These are phyloP conservation scores for Muscidifurax raptorellus DNA, from an alignment of 1,140 invertebrate genomes.

Conservation along the genomic window DNA sequence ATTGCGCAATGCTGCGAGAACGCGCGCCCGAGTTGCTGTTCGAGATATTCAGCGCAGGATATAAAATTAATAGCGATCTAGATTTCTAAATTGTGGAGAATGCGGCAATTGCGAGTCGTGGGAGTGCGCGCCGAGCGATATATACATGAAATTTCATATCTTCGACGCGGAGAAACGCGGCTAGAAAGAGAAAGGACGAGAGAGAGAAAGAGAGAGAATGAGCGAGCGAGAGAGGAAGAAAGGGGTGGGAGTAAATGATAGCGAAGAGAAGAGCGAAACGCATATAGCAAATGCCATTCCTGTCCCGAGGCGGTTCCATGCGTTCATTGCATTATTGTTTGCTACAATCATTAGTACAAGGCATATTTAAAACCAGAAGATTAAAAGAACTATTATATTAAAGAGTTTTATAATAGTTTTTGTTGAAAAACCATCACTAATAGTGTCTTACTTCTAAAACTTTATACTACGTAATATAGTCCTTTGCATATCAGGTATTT, in stretches of 20 bases:
- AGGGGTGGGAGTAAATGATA: conserved; percentile 28
- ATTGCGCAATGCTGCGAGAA: conserved; percentile 33
- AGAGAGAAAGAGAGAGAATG: not conserved
- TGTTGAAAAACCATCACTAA: not conserved
- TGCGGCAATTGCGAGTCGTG: conserved; percentile 72
- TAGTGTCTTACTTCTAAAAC: conserved; percentile 61
- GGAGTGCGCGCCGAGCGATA: conserved; percentile 66
- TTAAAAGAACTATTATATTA: not conserved
- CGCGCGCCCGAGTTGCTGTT: conserved; percentile 38
- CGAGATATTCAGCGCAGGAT: conserved; percentile 60
- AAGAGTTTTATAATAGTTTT: not conserved
- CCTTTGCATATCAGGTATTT: conserved; percentile 65
- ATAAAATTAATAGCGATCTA: conserved; percentile 75
- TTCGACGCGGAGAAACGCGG: conserved; percentile 60
- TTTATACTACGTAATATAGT: conserved; percentile 71
- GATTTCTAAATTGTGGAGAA: conserved; percentile 74
- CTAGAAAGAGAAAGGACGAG: conserved; percentile 53
- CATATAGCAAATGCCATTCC: conserved; percentile 67
- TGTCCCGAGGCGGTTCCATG: conserved; percentile 66
- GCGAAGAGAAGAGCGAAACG: conserved; percentile 52
- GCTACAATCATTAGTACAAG: conserved; percentile 64
- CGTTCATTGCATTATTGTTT: conserved; percentile 73
- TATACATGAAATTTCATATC: conserved; percentile 70
- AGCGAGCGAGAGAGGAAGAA: conserved; percentile 38
- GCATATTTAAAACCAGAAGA: not conserved